phyloP scores from a whole-genome alignment of 2,113 vertebrate genomes.

The Donacobius atricapilla region DNA sequence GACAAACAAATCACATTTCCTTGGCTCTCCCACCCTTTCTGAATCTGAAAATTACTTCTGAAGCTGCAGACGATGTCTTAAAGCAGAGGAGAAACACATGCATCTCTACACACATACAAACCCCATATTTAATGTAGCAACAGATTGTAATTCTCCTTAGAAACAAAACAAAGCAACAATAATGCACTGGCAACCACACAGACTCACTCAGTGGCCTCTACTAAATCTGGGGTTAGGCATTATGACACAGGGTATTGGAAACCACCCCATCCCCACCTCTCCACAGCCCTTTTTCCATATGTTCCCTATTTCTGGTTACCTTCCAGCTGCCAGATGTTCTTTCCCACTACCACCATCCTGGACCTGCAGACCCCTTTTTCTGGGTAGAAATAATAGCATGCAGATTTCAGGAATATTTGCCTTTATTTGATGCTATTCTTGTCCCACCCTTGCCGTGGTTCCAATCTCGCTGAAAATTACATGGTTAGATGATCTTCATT shows the following conservation, averaged over 20 bases:
- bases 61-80: not conserved
- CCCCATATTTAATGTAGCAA: not conserved
- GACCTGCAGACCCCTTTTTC: conserved; percentile 47
- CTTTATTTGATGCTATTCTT: conserved; percentile 65
- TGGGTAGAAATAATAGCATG: conserved; percentile 48
- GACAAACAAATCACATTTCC: conserved; percentile 48
- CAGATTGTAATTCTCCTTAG: conserved; percentile 34
- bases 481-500: not conserved
- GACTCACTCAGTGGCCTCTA: conserved; percentile 1
- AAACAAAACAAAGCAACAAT: conserved; percentile 45
- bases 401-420: conserved; percentile 52
- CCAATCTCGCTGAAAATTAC: not conserved
- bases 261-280: not conserved
- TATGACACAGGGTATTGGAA: conserved; percentile 45
- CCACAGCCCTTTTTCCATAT: conserved; percentile 24
- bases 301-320: conserved; percentile 62
- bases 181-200: conserved; percentile 25
- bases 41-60: conserved; percentile 37
- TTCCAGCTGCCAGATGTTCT: conserved; percentile 59
- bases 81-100: not conserved
- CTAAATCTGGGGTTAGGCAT: conserved; percentile 45
- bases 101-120: not conserved
- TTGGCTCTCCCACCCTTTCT: conserved; percentile 4
- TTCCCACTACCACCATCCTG: conserved; percentile 45
- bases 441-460: conserved; percentile 14